Evolutionary conservation across 2,113 vertebrate species (phyloP), one percentile per base, ranked within the genome.

Genomic region (Fukomys damarensis): DNA sequence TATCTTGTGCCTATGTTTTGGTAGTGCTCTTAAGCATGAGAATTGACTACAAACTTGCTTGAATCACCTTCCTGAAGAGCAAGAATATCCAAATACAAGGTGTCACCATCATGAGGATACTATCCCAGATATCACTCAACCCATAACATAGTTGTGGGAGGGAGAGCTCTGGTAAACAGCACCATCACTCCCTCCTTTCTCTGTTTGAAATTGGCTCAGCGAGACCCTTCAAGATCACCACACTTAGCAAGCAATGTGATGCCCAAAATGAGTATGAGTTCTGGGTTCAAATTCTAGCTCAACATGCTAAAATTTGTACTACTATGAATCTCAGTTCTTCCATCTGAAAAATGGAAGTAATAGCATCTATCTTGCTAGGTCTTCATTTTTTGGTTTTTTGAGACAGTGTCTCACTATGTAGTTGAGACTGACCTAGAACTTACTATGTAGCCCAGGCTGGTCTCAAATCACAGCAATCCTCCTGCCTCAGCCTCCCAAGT

Each of bases 251-350:
- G 28, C 46, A 65, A 20, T 17, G 35, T 89, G 66, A 82, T 9
- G 28, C 70, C 54, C 58, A 68, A 38, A 77, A 88, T 10, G 14
- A 74, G 26, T 43, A 26, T 80, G 26, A 91, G 35, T 74, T 93
- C 56, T 80, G 58, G 82, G 58, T 61, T 93, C 76, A 77, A 26
- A 61, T 61, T 76, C 65, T 77, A 92, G 81, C 0, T 17, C 72
- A 92, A 35, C 16, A 63, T 87, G 74, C 41, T 68, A 85, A 91
- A 94, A 52, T 35, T 24, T 85, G 10, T n/a, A 0, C 54, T 70
- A 49, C 77, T 86, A 35, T 80, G 93, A 83, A 88, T 89, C 83
- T 97, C 87, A 89, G 26, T 88, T 95, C 35, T 63, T 85, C 59
- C 10, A 46, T 63, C 28, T 76, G 41, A 82, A 91, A 68, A 93